Conservation (phyloP, 2,888 invertebrate genomes). For the Punctoribates punctum region DNA sequence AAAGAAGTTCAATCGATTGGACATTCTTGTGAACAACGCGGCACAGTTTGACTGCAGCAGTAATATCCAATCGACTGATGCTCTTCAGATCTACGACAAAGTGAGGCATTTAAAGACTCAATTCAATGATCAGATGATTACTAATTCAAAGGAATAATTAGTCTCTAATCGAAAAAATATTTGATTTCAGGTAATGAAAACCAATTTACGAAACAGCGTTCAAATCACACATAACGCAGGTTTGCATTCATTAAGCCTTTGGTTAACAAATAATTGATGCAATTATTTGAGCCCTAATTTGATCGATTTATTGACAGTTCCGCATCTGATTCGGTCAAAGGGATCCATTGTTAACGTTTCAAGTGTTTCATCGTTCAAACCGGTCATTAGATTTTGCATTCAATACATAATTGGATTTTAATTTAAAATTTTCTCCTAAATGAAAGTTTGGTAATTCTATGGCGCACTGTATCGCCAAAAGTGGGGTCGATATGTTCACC, state of each 20-base stretch:
- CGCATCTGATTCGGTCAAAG: constrained; percentile 16
- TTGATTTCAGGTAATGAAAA: constrained; percentile 18
- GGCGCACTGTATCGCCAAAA: constrained; percentile 25
- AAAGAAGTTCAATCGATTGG: constrained; percentile 26
- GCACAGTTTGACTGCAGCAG: constrained; percentile 22
- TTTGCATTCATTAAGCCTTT: not conserved
- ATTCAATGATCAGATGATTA: not conserved
- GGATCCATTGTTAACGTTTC: constrained; percentile 20
- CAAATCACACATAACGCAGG: constrained; percentile 22
- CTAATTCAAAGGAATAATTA: not conserved
- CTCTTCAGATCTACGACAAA: not conserved
- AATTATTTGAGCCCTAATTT: too few species aligned
- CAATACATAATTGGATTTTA: not conserved
- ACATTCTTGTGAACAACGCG: constrained; percentile 43
- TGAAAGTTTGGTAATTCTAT: not conserved
- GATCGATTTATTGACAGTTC: not conserved
- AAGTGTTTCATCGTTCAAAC: constrained; percentile 27
- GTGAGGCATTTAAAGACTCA: not conserved
- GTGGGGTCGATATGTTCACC: constrained; percentile 26
- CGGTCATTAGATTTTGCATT: not conserved
- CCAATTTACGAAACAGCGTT: constrained; percentile 23
- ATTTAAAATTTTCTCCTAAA: not conserved
- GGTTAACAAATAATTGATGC: not conserved
- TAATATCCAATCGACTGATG: not conserved
- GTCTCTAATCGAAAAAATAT: not conserved